phyloP scores from a whole-genome alignment of 1,140 invertebrate species.

The Globodera rostochiensis region DNA sequence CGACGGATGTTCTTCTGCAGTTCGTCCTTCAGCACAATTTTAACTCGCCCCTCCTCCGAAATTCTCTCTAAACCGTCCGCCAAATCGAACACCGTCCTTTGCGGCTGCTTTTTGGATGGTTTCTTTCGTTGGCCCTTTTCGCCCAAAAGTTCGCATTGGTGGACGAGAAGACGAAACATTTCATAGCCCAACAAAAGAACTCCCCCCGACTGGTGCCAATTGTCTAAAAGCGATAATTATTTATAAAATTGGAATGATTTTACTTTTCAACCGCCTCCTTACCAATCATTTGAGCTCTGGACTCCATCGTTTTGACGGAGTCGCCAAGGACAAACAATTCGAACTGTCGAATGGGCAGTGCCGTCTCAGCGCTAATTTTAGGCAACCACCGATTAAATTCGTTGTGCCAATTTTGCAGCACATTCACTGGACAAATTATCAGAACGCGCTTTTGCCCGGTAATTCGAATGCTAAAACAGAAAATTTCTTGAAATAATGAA shows the following conservation, averaged over 20 bases:
- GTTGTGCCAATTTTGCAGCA: conserved; percentile 94
- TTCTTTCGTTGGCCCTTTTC: conserved; percentile 61
- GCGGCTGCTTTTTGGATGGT: conserved; percentile 21
- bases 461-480: conserved; percentile 72
- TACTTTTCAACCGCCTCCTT: conserved; percentile 39
- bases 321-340: conserved; percentile 88
- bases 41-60: background rate
- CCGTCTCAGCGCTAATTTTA: conserved; percentile 49
- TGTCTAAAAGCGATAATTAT: conserved; percentile 66
- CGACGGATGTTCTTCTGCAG: conserved; percentile 71
- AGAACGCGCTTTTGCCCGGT: conserved; percentile 85
- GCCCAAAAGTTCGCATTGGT: conserved; percentile 26
- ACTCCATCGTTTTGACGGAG: conserved; percentile 84
- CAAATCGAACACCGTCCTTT: conserved; percentile 1
- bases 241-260: conserved; percentile 11
- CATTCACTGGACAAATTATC: conserved; percentile 98
- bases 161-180: conserved; percentile 74
- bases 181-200: conserved; percentile 97
- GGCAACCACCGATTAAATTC: conserved; percentile 83
- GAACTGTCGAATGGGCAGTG: conserved; percentile 77
- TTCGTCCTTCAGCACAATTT: conserved; percentile 20
- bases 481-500: background rate
- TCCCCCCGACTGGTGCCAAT: conserved; percentile 84
- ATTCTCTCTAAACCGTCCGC: background rate
- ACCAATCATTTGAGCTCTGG: conserved; percentile 77